Conservation (phyloP, 1,140 invertebrate genomes). For the Drosophila nasuta region DNA sequence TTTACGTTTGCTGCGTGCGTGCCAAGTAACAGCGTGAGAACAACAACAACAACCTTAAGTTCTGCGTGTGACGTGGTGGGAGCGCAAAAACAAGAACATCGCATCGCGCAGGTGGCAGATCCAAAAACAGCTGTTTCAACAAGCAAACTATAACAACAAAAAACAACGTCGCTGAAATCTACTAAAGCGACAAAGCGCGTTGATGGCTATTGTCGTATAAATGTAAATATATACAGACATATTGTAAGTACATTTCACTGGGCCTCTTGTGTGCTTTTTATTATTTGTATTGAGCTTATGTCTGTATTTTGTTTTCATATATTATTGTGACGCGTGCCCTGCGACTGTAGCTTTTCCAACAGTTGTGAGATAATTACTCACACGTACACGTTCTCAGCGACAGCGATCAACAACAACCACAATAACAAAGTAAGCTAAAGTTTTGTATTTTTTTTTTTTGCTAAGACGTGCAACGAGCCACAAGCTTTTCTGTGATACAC, state of each 20-base stretch:
- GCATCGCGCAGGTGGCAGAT: conserved; percentile 49
- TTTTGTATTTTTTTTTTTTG: conserved; percentile 65
- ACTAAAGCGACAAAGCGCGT: conserved; percentile 23
- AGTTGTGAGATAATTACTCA: conserved; percentile 46
- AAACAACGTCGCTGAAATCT: conserved; percentile 27
- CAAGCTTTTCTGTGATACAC: conserved; percentile 49
- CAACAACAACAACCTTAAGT: conserved; percentile 31
- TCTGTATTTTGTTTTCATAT: conserved; percentile 57
- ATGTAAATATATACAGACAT: conserved; percentile 39
- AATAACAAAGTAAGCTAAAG: conserved; percentile 57
- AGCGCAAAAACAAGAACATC: conserved; percentile 27
- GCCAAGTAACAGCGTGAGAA: conserved; percentile 37
- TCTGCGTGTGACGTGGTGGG: conserved; percentile 67
- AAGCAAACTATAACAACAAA: conserved; percentile 46
- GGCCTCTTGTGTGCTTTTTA: conserved; percentile 26
- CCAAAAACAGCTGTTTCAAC: conserved; percentile 77
- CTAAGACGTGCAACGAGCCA: conserved; percentile 66
- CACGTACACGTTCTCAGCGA: conserved; percentile 30
- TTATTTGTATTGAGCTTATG: conserved; percentile 58
- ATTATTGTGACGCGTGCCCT: conserved; percentile 45
- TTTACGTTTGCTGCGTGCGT: conserved; percentile 37
- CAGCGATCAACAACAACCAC: conserved; percentile 27
- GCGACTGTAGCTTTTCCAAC: conserved; percentile 46
- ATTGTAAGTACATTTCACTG: conserved; percentile 58
- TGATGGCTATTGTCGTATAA: conserved; percentile 32